phyloP scores from a whole-genome alignment of 2,113 vertebrate genomes.

The Polypterus senegalus region DNA sequence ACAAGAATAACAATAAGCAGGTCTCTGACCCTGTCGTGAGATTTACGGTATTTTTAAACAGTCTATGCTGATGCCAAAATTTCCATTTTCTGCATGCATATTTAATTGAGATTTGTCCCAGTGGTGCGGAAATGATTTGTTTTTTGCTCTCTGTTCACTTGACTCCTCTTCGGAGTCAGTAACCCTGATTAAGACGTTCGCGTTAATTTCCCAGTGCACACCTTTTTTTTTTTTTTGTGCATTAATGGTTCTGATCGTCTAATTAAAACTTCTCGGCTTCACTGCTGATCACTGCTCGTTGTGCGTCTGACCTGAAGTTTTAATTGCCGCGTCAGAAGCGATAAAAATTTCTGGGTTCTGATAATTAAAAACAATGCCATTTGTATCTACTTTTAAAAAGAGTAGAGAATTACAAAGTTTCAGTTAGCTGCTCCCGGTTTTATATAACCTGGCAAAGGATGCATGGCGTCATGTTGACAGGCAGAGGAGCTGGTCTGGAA shows the following conservation, averaged over 20 bases:
- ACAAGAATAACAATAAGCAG: slow-evolving; percentile 66
- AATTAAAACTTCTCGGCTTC: slow-evolving; percentile 74
- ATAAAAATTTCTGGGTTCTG: slow-evolving; percentile 71
- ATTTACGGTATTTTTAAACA: slow-evolving; percentile 55
- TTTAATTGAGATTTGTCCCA: slow-evolving; percentile 74
- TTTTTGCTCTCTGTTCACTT: slow-evolving; percentile 74
- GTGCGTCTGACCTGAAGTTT: slow-evolving; percentile 72
- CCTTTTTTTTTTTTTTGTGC: slow-evolving; percentile 60
- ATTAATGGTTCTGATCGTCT: slow-evolving; percentile 76
- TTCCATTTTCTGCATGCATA: slow-evolving; percentile 71
- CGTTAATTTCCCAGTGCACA: slow-evolving; percentile 75
- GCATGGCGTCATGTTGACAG: not conserved
- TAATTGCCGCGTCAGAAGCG: slow-evolving; percentile 70
- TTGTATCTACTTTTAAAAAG: slow-evolving; percentile 55
- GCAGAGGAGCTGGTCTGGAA: not conserved
- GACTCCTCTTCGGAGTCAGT: slow-evolving; percentile 72
- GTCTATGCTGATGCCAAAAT: slow-evolving; percentile 59
- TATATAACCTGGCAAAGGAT: too few species aligned
- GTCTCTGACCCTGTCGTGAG: slow-evolving; percentile 50
- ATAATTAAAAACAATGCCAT: slow-evolving; percentile 74
- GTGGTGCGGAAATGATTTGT: slow-evolving; percentile 74
- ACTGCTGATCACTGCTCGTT: slow-evolving; percentile 70
- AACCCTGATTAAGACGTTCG: slow-evolving; percentile 75
- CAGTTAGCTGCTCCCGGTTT: not conserved
- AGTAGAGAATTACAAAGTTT: not conserved